Percentiles rank a stretch among this genome's conserved stretches.
Evolutionary conservation across 2,888 invertebrate genomes (phyloP).

Genomic region (Cephus pulcher): DNA sequence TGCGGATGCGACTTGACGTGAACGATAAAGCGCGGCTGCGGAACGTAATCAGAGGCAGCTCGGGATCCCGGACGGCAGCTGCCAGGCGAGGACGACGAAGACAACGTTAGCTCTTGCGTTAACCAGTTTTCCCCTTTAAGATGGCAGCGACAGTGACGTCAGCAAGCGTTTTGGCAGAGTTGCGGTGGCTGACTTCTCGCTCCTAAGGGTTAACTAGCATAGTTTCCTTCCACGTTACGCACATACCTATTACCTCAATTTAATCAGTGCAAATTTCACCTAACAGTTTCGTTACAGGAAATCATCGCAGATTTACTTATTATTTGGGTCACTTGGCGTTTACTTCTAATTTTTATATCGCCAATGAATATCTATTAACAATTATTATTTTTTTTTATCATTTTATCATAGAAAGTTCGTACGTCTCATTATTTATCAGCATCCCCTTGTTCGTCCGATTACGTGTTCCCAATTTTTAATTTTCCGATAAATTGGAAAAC

Average conservation of each 20-base stretch:
- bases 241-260: not conserved
- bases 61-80: not conserved
- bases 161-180: not conserved
- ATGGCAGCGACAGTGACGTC: not conserved
- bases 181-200: not conserved
- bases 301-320: not conserved
- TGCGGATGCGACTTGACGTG: not conserved
- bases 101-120: not conserved
- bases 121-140: constrained; percentile 1
- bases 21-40: constrained; percentile 5
- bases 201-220: not conserved
- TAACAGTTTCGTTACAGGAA: not conserved
- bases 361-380: not conserved
- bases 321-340: fast-evolving
- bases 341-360: not conserved
- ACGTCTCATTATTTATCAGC: too few species aligned
- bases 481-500: not conserved
- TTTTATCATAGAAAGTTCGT: not conserved
- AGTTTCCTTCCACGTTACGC: not conserved
- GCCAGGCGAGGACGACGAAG: not conserved
- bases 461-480: not conserved
- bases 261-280: not conserved
- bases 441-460: too few species aligned
- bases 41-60: constrained; percentile 17
- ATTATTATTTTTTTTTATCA: not conserved